Percentiles rank a stretch among this genome's conserved stretches.
These are phyloP conservation scores for Naso thynnoides DNA, from an alignment of 2,797 vertebrate genomes.

Conservation along the genomic window DNA sequence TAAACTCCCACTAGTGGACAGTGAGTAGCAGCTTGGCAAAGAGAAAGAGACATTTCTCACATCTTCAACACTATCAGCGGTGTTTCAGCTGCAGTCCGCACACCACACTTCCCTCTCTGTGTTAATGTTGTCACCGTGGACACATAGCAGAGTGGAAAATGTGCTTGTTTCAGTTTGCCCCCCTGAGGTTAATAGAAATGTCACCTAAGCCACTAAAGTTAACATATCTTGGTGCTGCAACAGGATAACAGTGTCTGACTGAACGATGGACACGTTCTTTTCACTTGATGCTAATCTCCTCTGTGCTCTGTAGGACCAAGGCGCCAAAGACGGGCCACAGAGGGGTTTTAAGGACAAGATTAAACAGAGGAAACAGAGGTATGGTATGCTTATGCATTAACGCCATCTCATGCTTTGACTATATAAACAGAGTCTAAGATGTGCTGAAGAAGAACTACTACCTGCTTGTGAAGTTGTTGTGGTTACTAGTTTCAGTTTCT, in stretches of 20 bases:
- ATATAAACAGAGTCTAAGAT: neutral
- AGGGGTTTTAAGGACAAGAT: conserved; percentile 66
- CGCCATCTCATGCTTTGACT: neutral
- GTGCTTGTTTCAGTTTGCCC: conserved; percentile 59
- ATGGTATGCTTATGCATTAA: conserved; percentile 16
- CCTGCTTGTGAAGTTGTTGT: neutral
- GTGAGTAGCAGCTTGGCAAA: conserved; percentile 56
- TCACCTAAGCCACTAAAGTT: conserved; percentile 69
- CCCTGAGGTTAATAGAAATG: conserved; percentile 80
- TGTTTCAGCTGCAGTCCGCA: conserved; percentile 35
- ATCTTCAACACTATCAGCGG: conserved; percentile 52
- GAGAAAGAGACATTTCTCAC: conserved; percentile 69
- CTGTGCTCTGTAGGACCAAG: conserved; percentile 67
- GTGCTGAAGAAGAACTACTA: conserved; percentile 6
- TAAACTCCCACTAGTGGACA: conserved; percentile 41
- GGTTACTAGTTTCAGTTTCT: neutral
- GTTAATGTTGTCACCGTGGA: conserved; percentile 51
- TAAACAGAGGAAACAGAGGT: conserved; percentile 75
- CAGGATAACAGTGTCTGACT: conserved; percentile 60
- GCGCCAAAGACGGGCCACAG: conserved; percentile 55
- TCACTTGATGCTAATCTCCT: conserved; percentile 64
- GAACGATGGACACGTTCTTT: conserved; percentile 59
- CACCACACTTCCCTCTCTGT: conserved; percentile 42
- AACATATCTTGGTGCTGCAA: conserved; percentile 47
- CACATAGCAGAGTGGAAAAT: conserved; percentile 48